A percentile compares a stretch with the other conserved stretches of the same genome.
These are phyloP conservation scores for Epinotia demarniana DNA, from an alignment of 2,888 invertebrate species.

Conservation along the genomic window DNA sequence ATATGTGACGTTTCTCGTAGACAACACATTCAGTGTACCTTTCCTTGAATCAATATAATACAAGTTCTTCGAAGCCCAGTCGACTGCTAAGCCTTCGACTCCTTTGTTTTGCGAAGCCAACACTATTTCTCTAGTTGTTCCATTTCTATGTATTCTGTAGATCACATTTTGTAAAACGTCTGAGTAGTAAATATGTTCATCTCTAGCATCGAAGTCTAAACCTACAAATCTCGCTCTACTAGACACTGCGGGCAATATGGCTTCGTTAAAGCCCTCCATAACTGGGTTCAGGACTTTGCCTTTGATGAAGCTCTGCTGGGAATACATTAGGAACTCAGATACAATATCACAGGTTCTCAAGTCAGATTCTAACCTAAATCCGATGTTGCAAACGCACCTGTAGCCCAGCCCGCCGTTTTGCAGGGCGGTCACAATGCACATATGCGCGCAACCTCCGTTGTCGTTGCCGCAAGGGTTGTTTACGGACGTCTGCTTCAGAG, in stretches of 20 bases:
- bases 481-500: slow-evolving; percentile 89
- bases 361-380: slow-evolving; percentile 90
- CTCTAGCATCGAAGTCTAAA: slow-evolving; percentile 95
- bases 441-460: slow-evolving; percentile 96
- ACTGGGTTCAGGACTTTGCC: slow-evolving; percentile 95
- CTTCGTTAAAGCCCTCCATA: slow-evolving; percentile 96
- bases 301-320: slow-evolving; percentile 97
- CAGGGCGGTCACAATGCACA: slow-evolving; percentile 95
- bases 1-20: slow-evolving; percentile 93
- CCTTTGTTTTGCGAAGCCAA: slow-evolving; percentile 98
- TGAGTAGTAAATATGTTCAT: slow-evolving; percentile 97
- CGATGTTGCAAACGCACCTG: slow-evolving; percentile 96
- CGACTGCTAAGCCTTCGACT: slow-evolving; percentile 97
- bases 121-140: slow-evolving; percentile 93
- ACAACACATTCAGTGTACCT: slow-evolving; percentile 96
- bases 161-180: slow-evolving; percentile 98
- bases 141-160: slow-evolving; percentile 91
- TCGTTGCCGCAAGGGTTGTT: slow-evolving; percentile 94
- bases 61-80: slow-evolving; percentile 97
- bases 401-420: slow-evolving; percentile 91
- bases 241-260: slow-evolving; percentile 97
- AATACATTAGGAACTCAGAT: slow-evolving; percentile 96
- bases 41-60: slow-evolving; percentile 98
- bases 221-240: slow-evolving; percentile 97
- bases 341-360: slow-evolving; percentile 92